phyloP scores from a whole-genome alignment of 2,888 invertebrate species.

The Cacoxenus indagator region DNA sequence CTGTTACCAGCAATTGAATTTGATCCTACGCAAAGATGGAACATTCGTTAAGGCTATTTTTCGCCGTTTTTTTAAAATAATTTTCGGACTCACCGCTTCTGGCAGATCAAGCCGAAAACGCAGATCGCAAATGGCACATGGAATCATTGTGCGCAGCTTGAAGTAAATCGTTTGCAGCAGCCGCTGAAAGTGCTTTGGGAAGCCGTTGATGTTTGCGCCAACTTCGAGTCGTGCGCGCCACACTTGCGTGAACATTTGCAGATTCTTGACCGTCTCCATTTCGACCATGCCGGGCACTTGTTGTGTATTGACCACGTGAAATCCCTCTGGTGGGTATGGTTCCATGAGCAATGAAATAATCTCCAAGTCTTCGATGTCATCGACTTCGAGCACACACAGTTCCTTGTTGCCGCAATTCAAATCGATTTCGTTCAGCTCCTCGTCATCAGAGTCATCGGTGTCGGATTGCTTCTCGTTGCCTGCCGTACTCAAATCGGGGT shows the following conservation, averaged over 20 bases:
- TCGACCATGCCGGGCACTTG: slow-evolving; percentile 80
- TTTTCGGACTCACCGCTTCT: slow-evolving; percentile 77
- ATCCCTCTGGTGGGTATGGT: slow-evolving; percentile 80
- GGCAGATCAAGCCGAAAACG: slow-evolving; percentile 88
- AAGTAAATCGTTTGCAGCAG: slow-evolving; percentile 85
- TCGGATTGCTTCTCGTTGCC: slow-evolving; percentile 70
- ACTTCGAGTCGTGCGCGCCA: slow-evolving; percentile 78
- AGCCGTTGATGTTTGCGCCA: slow-evolving; percentile 72
- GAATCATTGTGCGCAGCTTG: slow-evolving; percentile 89
- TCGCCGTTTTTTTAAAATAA: not conserved
- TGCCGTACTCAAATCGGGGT: slow-evolving; percentile 55
- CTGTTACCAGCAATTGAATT: slow-evolving; percentile 79
- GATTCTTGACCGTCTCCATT: slow-evolving; percentile 77
- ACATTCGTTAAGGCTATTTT: slow-evolving; percentile 25
- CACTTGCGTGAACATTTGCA: slow-evolving; percentile 90
- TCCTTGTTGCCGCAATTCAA: slow-evolving; percentile 83
- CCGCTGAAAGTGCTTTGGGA: slow-evolving; percentile 74
- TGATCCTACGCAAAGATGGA: slow-evolving; percentile 72
- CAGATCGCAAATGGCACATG: slow-evolving; percentile 86
- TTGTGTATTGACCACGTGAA: slow-evolving; percentile 85
- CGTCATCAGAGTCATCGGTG: slow-evolving; percentile 79
- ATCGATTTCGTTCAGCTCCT: slow-evolving; percentile 78
- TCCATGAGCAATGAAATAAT: slow-evolving; percentile 82
- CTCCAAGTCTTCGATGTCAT: slow-evolving; percentile 86
- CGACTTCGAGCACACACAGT: slow-evolving; percentile 85